These are phyloP conservation scores for Galerucella calmariensis DNA, from an alignment of 2,888 invertebrate species.

Conservation along the genomic window DNA sequence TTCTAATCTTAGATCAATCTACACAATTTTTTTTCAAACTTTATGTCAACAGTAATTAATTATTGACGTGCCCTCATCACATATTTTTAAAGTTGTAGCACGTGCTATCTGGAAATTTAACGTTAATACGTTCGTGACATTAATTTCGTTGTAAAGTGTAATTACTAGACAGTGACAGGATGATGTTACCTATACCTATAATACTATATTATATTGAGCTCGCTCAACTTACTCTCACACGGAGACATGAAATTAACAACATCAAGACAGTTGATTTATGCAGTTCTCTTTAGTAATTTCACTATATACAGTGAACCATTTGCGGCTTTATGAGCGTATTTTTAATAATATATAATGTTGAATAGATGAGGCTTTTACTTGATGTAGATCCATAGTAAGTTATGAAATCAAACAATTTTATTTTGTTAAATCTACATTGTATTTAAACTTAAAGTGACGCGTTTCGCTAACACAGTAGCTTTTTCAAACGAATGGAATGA, in stretches of 20 bases:
- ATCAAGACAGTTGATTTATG: slow-evolving; percentile 54
- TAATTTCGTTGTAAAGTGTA: slow-evolving; percentile 48
- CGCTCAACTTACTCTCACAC: slow-evolving; percentile 50
- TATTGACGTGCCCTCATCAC: neutral
- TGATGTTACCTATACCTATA: slow-evolving; percentile 38
- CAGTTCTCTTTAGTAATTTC: slow-evolving; percentile 34
- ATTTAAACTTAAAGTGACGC: no score
- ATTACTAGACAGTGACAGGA: slow-evolving; percentile 45
- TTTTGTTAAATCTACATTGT: no score
- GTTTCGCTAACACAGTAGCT: no score
- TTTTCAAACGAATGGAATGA: no score
- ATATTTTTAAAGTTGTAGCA: neutral
- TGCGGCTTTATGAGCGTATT: no score
- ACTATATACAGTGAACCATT: neutral
- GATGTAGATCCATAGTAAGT: no score
- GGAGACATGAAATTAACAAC: slow-evolving; percentile 55
- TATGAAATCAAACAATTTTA: no score
- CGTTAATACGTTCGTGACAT: slow-evolving; percentile 45
- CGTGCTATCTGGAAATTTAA: slow-evolving; percentile 21
- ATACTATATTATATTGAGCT: slow-evolving; percentile 47
- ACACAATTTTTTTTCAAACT: no score
- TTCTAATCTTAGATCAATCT: no score
- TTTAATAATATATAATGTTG: no score
- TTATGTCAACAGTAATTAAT: neutral
- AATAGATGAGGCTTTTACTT: no score